phyloP scores from a whole-genome alignment of 2,797 vertebrate species.

The Sebastolobus altivelis region DNA sequence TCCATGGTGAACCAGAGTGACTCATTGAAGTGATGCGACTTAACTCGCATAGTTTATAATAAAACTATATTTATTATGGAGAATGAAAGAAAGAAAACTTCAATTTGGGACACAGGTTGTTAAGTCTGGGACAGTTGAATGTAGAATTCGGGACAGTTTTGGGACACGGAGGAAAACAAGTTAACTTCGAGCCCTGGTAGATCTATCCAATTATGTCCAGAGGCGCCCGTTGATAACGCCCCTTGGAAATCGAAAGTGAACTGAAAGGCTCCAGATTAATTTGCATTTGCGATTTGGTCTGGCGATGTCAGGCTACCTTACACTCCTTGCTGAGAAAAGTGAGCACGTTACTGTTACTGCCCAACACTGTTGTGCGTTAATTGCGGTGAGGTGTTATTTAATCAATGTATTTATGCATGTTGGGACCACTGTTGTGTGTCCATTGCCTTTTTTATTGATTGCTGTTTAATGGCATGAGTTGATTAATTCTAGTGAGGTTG shows the following conservation, averaged over 20 bases:
- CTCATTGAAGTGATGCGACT: no score
- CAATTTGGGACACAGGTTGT: no score
- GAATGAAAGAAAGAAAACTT: no score
- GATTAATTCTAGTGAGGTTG: background rate
- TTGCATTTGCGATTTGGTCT: background rate
- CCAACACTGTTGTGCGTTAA: background rate
- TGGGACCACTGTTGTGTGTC: background rate
- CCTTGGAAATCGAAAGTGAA: background rate
- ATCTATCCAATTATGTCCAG: background rate
- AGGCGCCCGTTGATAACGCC: background rate
- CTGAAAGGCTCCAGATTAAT: background rate
- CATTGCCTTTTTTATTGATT: background rate
- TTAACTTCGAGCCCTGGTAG: no score
- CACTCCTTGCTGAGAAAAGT: background rate
- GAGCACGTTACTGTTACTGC: background rate
- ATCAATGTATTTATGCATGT: background rate
- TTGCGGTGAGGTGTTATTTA: background rate
- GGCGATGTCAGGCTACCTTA: background rate
- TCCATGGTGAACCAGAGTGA: no score
- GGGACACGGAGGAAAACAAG: no score
- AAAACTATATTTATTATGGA: no score
- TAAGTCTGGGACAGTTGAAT: no score
- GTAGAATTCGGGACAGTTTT: no score
- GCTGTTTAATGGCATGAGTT: background rate
- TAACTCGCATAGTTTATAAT: no score